phyloP scores from a whole-genome alignment of 2,888 invertebrate genomes.

The Idaea straminata region DNA sequence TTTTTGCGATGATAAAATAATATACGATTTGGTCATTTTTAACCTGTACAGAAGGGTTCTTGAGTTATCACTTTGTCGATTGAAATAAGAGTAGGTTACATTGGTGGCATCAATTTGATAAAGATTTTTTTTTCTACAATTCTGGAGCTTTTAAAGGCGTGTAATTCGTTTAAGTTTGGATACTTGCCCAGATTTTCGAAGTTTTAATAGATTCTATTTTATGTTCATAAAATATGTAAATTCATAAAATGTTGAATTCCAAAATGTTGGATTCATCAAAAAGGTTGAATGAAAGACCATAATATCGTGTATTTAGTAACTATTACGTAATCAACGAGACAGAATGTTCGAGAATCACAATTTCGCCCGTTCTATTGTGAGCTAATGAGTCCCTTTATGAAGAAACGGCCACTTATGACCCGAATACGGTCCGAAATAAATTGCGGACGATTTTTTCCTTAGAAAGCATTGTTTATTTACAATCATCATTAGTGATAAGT shows the following conservation, averaged over 20 bases:
- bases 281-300: too few relatives aligned
- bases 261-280: too few relatives aligned
- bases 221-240: too few relatives aligned
- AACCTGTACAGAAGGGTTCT: not conserved
- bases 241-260: too few relatives aligned
- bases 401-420: slow-evolving; percentile 5
- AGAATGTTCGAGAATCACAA: not conserved
- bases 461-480: slow-evolving; percentile 3
- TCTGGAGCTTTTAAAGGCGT: not conserved
- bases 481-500: slow-evolving; percentile 12
- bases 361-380: not conserved
- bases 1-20: slow-evolving; percentile 1
- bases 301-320: not conserved
- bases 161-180: too few relatives aligned
- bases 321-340: not conserved
- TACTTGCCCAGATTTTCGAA: too few relatives aligned
- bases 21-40: slow-evolving; percentile 1
- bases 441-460: not conserved
- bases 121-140: not conserved
- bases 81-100: not conserved
- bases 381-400: slow-evolving; percentile 4
- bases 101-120: not conserved
- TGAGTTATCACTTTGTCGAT: not conserved
- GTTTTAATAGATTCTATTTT: too few relatives aligned
- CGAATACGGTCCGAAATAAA: not conserved